phyloP scores from a whole-genome alignment of 1,140 invertebrate species.

The Homarus americanus region DNA sequence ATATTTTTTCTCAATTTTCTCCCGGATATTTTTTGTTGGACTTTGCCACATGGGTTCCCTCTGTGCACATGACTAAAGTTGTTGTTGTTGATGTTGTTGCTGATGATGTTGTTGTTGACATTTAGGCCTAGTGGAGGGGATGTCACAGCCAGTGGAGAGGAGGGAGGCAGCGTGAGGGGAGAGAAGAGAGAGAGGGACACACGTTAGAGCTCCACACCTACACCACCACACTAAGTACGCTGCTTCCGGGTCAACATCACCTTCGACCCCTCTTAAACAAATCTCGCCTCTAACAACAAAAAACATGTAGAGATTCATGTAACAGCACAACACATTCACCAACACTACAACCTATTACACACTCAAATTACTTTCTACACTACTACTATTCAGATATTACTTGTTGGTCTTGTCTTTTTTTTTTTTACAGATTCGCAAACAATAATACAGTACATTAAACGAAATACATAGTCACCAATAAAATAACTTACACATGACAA shows the following conservation, averaged over 20 bases:
- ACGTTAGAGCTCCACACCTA: slow-evolving; percentile 50
- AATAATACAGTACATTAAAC: neutral
- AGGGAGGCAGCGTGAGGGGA: slow-evolving; percentile 65
- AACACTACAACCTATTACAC: neutral
- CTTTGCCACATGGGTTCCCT: slow-evolving; percentile 52
- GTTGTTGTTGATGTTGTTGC: slow-evolving; percentile 55
- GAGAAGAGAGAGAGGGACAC: slow-evolving; percentile 61
- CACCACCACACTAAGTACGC: neutral
- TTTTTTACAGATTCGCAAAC: neutral
- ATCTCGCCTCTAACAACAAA: neutral
- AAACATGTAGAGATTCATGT: neutral
- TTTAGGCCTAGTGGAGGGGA: slow-evolving; percentile 52
- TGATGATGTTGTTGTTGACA: slow-evolving; percentile 68
- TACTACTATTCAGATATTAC: neutral
- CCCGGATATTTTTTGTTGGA: slow-evolving; percentile 62
- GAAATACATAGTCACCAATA: neutral
- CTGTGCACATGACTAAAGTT: slow-evolving; percentile 60
- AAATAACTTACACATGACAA: neutral
- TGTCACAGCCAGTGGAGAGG: slow-evolving; percentile 56
- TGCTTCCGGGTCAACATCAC: neutral
- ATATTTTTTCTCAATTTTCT: slow-evolving; percentile 54
- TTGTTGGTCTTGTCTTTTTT: neutral
- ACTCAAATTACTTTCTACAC: slow-evolving; percentile 3
- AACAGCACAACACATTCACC: neutral
- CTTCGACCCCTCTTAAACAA: neutral